Percentiles rank a stretch among this genome's conserved stretches.
Conservation (phyloP, 2,888 invertebrate species). For the Nomada fucata region DNA sequence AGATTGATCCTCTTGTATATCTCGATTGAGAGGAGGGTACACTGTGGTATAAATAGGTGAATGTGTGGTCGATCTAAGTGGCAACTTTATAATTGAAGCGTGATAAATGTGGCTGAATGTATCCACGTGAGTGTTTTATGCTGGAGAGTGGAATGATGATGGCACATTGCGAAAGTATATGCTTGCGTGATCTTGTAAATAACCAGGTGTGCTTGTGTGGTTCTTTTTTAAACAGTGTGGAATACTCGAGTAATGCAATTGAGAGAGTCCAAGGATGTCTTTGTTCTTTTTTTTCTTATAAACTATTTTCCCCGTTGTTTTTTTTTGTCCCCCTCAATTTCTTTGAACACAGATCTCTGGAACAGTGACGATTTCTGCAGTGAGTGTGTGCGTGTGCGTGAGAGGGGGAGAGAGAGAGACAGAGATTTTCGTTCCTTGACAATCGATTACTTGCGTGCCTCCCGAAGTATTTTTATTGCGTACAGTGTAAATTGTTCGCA, state of each 20-base stretch:
- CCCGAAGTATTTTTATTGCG: too few relatives aligned
- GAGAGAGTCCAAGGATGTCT: slow-evolving; percentile 43
- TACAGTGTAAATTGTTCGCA: too few relatives aligned
- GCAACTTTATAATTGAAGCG: slow-evolving; percentile 62
- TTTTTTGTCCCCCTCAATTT: too few relatives aligned
- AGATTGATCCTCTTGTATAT: slow-evolving; percentile 50
- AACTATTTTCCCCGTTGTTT: not conserved
- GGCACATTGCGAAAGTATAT: slow-evolving; percentile 48
- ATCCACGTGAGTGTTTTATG: slow-evolving; percentile 64
- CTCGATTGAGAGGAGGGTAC: slow-evolving; percentile 56
- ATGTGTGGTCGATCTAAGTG: slow-evolving; percentile 71
- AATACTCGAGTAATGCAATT: slow-evolving; percentile 43
- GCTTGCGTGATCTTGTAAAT: slow-evolving; percentile 69
- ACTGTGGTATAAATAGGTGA: slow-evolving; percentile 78
- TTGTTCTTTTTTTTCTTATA: slow-evolving; percentile 1
- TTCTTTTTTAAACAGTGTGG: slow-evolving; percentile 41
- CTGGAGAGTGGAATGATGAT: slow-evolving; percentile 41
- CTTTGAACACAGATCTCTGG: too few relatives aligned
- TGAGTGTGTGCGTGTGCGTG: not conserved
- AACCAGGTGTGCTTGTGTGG: slow-evolving; percentile 67
- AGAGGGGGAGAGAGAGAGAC: too few relatives aligned
- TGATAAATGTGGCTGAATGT: slow-evolving; percentile 66
- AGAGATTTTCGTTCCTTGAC: too few relatives aligned
- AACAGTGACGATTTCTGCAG: too few relatives aligned
- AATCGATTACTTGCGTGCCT: too few relatives aligned